These are phyloP conservation scores for Boulengerochromis microlepis DNA, from an alignment of 2,113 vertebrate species.

Conservation along the genomic window DNA sequence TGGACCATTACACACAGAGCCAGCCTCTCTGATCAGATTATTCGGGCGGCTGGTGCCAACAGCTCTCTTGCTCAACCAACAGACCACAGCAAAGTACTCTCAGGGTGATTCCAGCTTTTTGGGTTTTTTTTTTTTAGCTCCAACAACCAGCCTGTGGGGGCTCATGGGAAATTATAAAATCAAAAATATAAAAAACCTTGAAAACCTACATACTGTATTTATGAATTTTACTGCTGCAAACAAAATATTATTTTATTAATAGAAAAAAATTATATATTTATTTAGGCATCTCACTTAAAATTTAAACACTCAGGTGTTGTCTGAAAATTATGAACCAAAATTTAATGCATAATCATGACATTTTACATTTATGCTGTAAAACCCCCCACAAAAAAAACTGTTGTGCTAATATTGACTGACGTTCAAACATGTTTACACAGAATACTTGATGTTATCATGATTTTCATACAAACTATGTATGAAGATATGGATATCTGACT, in stretches of 20 bases:
- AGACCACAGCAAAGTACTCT: not conserved
- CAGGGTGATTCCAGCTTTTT: not conserved
- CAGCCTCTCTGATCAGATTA: not conserved
- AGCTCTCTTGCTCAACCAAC: not conserved
- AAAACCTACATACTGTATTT: not conserved
- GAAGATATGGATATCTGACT: not conserved
- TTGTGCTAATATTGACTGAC: not conserved
- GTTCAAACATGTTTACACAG: not conserved
- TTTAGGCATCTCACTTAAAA: not conserved
- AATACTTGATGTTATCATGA: not conserved
- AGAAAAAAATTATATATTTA: not conserved
- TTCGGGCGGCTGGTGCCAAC: not conserved
- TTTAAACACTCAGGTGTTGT: not conserved
- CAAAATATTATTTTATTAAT: not conserved
- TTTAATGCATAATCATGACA: not conserved
- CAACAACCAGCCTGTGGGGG: not conserved
- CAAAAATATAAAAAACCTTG: not conserved
- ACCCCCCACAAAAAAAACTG: not conserved
- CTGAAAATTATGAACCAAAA: not conserved
- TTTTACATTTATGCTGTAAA: not conserved
- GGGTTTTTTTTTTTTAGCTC: not conserved
- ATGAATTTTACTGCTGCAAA: not conserved
- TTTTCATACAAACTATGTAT: not conserved
- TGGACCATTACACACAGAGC: not conserved
- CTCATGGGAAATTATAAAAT: not conserved